Evolutionary conservation across 2,113 vertebrate species (phyloP), one percentile per base, ranked within the genome.

Genomic region (Cyanistes caeruleus): DNA sequence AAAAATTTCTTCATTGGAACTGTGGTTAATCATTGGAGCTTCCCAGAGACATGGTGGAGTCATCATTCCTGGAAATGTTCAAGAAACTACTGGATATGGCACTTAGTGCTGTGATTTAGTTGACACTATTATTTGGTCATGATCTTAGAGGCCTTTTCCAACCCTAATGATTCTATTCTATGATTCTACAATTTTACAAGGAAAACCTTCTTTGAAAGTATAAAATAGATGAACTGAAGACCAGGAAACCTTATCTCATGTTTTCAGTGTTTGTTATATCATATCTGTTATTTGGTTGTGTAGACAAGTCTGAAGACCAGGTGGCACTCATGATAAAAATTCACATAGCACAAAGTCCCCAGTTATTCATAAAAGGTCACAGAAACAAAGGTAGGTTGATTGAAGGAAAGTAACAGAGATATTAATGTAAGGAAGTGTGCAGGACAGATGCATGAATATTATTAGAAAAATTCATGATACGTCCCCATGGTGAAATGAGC

Each of bases 351-450:
- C 21, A 11, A 55, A 70, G 24, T 78, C 84, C 43, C 93, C 67
- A 46, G 55, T 64, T 85, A 83, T 51, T 60, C 31, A 60, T 89
- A 78, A 94, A 94, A 96, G 65, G 84, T 69, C 78, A 76, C 41
- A 39, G 60, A 86, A 94, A 41, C 4, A 59, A 83, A 81, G 51
- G 53, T 56, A 92, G 65, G 15, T 46, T 76, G 84, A 93, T 14
- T 52, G 95, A 91, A 73, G 72, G 64, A 78, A 91, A 91, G 67
- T 80, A 93, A 88, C 58, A 92, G 72, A 87, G 79, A 93, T 84
- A 62, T 95, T 85, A 44, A 43, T 51, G n/a, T 78, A 79, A 72
- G 55, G 84, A 88, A 52, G 17, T 49, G 59, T 91, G 84, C 73
- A 58, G 44, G 85, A 79, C 48, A 80, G 91, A 97, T 93, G 81